Evolutionary conservation across 2,797 vertebrate species (phyloP), one percentile per base, ranked within the genome.

Genomic region (Acanthis flammea): DNA sequence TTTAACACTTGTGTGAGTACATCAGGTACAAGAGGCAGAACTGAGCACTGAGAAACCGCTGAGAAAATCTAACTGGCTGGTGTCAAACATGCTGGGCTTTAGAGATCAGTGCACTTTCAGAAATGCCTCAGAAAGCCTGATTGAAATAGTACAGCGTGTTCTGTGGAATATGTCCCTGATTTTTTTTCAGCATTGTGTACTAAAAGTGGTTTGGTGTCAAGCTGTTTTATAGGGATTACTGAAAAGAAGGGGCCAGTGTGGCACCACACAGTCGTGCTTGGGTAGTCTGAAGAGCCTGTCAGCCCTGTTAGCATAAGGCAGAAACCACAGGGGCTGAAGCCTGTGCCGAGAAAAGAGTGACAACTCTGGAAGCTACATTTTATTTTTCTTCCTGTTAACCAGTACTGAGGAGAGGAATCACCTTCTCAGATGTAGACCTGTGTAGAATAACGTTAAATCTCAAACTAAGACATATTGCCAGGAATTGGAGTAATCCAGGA

Each of bases 41-140:
- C 37, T 37, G 55, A 89, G 48, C 35, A 47, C 68, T 50, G 88
- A 88, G 51, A 84, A 91, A 91, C 66, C 48, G 39, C 47, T 3
- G 6, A 93, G 92, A 85, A 88, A 90, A 90, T 85, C 80, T 35
- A 76, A 76, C 67, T 74, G 63, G 28, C 78, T 92, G 35, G 13
- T 74, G 42, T 80, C 65, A 91, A 83, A 87, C 75, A 65, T 27
- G 67, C 71, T 85, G 91, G 67, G 78, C 65, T 85, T 93, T 83
- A 92, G 83, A 95, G 72, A 87, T 68, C 19, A 67, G 33, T 65
- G 80, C 78, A 62, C 82, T 92, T 90, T 88, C 42, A 92, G 44
- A 93, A 92, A 92, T 12, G 8, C 13, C n/a, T 93, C 14, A 1
- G 61, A 77, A 90, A 83, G 37, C n/a, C 31, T 58, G 39, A 80